Base-by-base conservation (phyloP, 1,140 invertebrate genomes). In the Brachionus rubens region DNA sequence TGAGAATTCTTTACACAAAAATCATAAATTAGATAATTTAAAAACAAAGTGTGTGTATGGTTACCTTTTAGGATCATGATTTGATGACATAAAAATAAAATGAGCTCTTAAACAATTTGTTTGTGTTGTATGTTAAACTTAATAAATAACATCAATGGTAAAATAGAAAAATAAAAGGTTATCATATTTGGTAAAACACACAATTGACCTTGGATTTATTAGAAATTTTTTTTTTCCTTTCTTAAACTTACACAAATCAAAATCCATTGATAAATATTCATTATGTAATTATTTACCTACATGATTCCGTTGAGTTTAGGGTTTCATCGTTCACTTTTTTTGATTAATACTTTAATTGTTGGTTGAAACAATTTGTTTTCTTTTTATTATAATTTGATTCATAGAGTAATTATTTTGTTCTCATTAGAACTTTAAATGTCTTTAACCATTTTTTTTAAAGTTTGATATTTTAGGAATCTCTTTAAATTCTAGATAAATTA, bases 211-310 rank as follows among this genome's bases (percentile, higher is more conserved):
- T 59, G 54, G 54, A 59, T 59, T 59, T 59, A 33, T n/a, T 6
- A 54, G 21, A 28, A 54, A n/a, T n/a, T 54, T 54, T 54, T 54
- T 28, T 28, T 54, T 28, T 14, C 52, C 33, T 28, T 24, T 28
- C 33, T 59, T 16, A 59, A 59, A 33, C 28, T 59, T 59, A 33
- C 30, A 59, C 54, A 59, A n/a, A 52, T 30, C 16, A 59, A 36
- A 59, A 59, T 59, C 54, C 30, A 36, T 59, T 59, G 36, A 9
- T 59, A 59, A 59, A 59, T 59, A 56, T 28, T 28, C n/a, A 36
- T 59, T 59, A 59, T 59, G 36, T 59, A 59, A 59, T 30, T 59
- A 59, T 59, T 59, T 59, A 36, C 16, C 54, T 59, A 59, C 54
- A 59, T 59, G 54, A 59, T 59, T 59, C 54, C 54, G 54, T 59